Percentiles rank a stretch among this genome's conserved stretches.
phyloP scores from a whole-genome alignment of 2,113 vertebrate species.

The Syngnathus typhle region DNA sequence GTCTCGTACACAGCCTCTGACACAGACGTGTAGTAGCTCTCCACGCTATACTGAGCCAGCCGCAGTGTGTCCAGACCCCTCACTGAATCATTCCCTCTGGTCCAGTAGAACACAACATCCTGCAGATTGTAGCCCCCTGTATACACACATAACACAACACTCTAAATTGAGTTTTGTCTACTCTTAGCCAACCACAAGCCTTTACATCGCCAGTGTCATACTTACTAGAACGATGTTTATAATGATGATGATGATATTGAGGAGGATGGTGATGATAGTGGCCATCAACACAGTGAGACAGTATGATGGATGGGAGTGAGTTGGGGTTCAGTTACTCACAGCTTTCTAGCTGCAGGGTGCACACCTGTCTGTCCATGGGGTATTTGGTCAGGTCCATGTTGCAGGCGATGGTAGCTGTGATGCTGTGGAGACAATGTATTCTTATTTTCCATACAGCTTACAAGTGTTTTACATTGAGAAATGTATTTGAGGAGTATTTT shows the following conservation, averaged over 20 bases:
- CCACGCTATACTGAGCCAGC: slow-evolving; percentile 84
- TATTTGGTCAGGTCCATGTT: slow-evolving; percentile 92
- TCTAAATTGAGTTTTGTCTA: not conserved
- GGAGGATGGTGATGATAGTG: slow-evolving; percentile 10
- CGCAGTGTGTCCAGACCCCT: slow-evolving; percentile 76
- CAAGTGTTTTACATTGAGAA: too few relatives aligned
- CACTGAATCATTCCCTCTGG: slow-evolving; percentile 85
- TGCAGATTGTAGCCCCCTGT: slow-evolving; percentile 88
- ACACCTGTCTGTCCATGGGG: slow-evolving; percentile 88
- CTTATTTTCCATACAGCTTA: not conserved
- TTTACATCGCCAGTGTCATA: slow-evolving; percentile 4
- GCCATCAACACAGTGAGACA: slow-evolving; percentile 15
- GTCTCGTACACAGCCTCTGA: slow-evolving; percentile 86
- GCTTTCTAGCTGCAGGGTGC: slow-evolving; percentile 89
- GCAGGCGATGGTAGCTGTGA: slow-evolving; percentile 84
- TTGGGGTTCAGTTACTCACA: slow-evolving; percentile 70
- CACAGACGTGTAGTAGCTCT: slow-evolving; percentile 82
- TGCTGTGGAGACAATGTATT: slow-evolving; percentile 61
- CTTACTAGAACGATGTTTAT: slow-evolving; percentile 31
- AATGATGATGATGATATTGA: slow-evolving; percentile 17
- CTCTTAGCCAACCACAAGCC: not conserved
- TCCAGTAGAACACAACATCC: slow-evolving; percentile 87
- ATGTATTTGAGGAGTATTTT: too few relatives aligned
- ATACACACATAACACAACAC: slow-evolving; percentile 28
- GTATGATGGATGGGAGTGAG: slow-evolving; percentile 6